These are phyloP conservation scores for Sparidentex hasta DNA, from an alignment of 2,797 vertebrate species.

Conservation along the genomic window DNA sequence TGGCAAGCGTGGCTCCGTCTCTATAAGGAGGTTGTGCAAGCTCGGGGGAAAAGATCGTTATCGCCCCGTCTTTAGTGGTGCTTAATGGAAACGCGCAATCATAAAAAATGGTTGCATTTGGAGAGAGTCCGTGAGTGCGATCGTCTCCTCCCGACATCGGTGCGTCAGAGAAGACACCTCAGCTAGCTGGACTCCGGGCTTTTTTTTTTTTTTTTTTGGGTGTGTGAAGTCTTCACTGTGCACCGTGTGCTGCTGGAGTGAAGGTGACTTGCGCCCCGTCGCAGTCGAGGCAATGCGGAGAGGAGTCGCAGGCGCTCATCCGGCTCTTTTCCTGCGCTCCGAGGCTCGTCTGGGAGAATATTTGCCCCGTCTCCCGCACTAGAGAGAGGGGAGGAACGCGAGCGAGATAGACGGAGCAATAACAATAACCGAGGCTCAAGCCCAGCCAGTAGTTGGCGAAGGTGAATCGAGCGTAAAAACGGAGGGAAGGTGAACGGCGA, in stretches of 20 bases:
- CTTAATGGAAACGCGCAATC: constrained; percentile 89
- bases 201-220: constrained; percentile 47
- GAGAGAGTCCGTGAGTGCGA: constrained; percentile 76
- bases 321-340: constrained; percentile 80
- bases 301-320: constrained; percentile 80
- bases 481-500: constrained; percentile 54
- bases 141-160: constrained; percentile 75
- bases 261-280: constrained; percentile 86
- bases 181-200: constrained; percentile 68
- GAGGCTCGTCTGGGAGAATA: constrained; percentile 82
- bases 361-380: constrained; percentile 53
- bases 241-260: constrained; percentile 83
- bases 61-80: constrained; percentile 59
- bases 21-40: constrained; percentile 40
- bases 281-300: constrained; percentile 89
- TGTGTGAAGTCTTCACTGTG: constrained; percentile 68
- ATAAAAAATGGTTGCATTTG: constrained; percentile 83
- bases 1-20: constrained; percentile 39
- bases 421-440: constrained; percentile 36
- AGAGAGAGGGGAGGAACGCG: constrained; percentile 49
- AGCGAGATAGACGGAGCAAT: constrained; percentile 30
- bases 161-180: constrained; percentile 72
- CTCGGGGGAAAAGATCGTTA: constrained; percentile 44
- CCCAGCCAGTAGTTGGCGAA: constrained; percentile 54
- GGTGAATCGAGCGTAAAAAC: constrained; percentile 56